Base-by-base conservation (phyloP, 1,140 invertebrate genomes). In the Zaprionus gabonicus region DNA sequence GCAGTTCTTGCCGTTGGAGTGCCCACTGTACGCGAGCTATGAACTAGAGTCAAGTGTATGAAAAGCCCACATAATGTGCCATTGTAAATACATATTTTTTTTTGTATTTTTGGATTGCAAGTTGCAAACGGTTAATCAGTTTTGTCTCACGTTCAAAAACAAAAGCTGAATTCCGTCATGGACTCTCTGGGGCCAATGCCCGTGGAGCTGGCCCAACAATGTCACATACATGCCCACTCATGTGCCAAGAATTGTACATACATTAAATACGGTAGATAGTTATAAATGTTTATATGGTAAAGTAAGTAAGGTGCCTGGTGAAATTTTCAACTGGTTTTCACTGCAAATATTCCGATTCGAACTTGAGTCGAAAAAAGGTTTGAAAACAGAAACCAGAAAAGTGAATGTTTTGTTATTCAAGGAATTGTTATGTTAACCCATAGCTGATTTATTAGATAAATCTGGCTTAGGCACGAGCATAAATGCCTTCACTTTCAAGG, bases 61-160 rank as follows among this genome's bases (percentile, higher is more conserved):
- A 36, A 59, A 68, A 62, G 51, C 57, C 58, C 64, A 77, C 70
- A 77, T 77, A 58, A 68, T 73, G 64, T 73, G 51, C 71, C 51
- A 77, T 73, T 73, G 75, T 76, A 34, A 63, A 58, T 57, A 62
- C 23, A 23, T 23, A 23, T 23, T 23, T 23, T 65, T 65, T 63
- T 51, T 62, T 63, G 67, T 82, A 51, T 76, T 66, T 71, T 59
- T 70, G 76, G 80, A 59, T 76, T 82, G 72, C 67, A 71, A 74
- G 66, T 74, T 69, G 71, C 71, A 84, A 84, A 71, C 84, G 66
- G 71, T 85, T 86, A 85, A 85, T 87, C 82, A 85, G 79, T 85
- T 86, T 79, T 71, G 82, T 87, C 82, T 74, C 82, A 87, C 82
- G 82, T 86, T 86, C 82, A 59, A 82, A 82, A 86, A 71, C 76